Conservation (phyloP, 2,113 vertebrate genomes). For the Cyanoderma ruficeps region DNA sequence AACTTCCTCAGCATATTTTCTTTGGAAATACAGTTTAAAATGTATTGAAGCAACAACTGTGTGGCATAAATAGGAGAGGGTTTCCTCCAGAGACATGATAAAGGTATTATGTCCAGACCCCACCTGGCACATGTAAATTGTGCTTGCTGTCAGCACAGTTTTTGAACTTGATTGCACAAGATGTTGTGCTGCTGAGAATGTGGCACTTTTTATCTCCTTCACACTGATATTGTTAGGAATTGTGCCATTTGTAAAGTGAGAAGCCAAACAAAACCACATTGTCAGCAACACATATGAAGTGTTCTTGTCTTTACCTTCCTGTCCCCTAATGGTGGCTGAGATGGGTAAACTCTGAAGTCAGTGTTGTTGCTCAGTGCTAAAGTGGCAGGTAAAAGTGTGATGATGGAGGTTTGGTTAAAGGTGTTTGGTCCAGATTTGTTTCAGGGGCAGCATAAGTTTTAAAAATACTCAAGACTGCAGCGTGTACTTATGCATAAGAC, state of each 20-base stretch:
- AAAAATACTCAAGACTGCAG: neutral
- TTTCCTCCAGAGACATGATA: neutral
- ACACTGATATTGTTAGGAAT: neutral
- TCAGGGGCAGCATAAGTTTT: neutral
- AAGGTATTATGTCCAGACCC: neutral
- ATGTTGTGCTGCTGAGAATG: neutral
- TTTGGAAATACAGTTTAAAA: neutral
- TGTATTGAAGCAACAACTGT: neutral
- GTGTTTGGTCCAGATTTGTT: neutral
- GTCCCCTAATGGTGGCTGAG: neutral
- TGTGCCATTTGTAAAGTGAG: neutral
- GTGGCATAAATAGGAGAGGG: neutral
- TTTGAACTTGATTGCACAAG: neutral
- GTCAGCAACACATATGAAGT: neutral
- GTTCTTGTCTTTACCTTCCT: slow-evolving; percentile 30
- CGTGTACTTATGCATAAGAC: neutral
- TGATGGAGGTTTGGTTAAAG: neutral
- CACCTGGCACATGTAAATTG: neutral
- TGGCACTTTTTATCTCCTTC: neutral
- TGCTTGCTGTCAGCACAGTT: neutral
- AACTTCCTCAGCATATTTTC: neutral
- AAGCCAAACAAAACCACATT: neutral
- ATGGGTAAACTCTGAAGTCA: neutral
- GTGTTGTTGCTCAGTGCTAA: neutral
- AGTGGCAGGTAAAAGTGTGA: neutral